Evolutionary conservation across 2,797 vertebrate species (phyloP).

Genomic region (Crax fasciolata): DNA sequence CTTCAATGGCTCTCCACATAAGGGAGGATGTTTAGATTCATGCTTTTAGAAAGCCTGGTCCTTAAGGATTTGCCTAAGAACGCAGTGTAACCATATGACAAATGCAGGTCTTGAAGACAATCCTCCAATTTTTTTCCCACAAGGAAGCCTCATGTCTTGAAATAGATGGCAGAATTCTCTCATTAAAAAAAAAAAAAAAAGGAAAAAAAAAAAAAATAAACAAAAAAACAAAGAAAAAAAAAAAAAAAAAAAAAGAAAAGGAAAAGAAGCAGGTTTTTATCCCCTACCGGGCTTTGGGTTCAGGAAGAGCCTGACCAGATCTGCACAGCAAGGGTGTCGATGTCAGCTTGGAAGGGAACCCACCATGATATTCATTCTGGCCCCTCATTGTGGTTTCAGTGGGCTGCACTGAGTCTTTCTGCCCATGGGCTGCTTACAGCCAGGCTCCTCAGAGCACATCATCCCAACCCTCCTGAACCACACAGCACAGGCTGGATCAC

Average conservation of each 20-base stretch:
- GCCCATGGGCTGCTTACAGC: background rate
- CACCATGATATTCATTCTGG: background rate
- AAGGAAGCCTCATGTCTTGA: background rate
- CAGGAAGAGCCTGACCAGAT: background rate
- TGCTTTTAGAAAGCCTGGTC: background rate
- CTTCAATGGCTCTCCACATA: background rate
- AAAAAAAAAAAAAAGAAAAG: background rate
- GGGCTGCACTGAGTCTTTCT: background rate
- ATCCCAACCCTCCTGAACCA: background rate
- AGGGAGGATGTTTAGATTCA: background rate
- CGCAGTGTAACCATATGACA: background rate
- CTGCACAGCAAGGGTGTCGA: fast-evolving
- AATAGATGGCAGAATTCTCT: background rate
- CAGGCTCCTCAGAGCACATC: background rate
- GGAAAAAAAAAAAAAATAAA: fast-evolving
- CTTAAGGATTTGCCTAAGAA: background rate
- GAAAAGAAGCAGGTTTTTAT: too few species aligned
- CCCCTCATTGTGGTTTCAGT: background rate
- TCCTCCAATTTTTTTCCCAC: background rate
- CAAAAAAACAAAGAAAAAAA: too few species aligned
- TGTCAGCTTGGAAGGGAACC: background rate
- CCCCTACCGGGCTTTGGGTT: background rate
- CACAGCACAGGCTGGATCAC: fast-evolving
- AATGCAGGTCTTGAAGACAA: background rate
- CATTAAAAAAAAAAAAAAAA: background rate